phyloP scores from a whole-genome alignment of 2,113 vertebrate species.

The Erinaceus europaeus region DNA sequence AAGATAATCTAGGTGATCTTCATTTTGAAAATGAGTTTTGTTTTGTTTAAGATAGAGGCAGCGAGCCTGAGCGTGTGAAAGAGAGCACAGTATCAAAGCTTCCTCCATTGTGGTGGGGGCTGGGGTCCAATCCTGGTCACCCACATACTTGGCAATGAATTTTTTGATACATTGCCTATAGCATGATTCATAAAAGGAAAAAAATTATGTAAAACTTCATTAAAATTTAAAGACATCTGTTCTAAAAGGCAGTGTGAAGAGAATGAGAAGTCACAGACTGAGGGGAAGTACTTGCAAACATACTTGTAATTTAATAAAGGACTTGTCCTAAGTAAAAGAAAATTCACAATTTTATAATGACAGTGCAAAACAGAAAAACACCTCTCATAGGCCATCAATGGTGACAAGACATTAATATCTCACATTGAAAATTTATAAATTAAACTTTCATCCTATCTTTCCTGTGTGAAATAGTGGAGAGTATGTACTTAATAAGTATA shows the following conservation, averaged over 20 bases:
- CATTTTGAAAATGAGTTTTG: no score
- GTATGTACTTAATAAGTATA: no score
- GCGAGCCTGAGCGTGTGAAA: no score
- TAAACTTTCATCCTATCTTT: background rate
- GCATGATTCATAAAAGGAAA: no score
- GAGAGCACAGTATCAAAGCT: no score
- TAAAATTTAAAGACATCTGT: no score
- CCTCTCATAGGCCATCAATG: background rate
- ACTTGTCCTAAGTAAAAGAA: background rate
- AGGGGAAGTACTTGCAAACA: background rate
- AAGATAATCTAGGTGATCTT: background rate
- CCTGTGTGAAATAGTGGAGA: background rate
- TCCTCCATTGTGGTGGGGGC: no score
- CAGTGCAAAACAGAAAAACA: background rate
- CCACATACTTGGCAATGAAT: no score
- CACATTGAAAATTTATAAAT: background rate
- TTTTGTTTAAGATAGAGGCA: no score
- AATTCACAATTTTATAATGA: background rate
- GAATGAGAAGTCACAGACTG: background rate
- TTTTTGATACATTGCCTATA: no score
- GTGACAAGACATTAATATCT: background rate
- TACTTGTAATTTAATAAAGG: background rate
- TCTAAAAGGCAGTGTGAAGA: background rate
- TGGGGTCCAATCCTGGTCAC: no score
- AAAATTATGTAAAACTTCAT: no score